Evolutionary conservation across 2,888 invertebrate species (phyloP).

Genomic region (Callimorpha dominula): DNA sequence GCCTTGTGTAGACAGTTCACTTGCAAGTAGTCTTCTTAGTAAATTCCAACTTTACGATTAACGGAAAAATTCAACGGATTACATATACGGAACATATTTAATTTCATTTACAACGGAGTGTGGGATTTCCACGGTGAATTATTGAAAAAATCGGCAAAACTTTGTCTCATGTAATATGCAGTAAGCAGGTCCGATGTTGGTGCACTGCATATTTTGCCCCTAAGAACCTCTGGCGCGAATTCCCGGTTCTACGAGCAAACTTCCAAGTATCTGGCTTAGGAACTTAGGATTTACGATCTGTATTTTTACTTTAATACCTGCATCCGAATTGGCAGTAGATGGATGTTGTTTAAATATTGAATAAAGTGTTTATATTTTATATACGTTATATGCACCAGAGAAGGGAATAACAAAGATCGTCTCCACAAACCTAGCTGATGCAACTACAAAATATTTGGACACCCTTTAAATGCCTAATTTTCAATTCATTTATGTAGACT

Average conservation of each 20-base stretch:
- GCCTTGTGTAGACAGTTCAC: not conserved
- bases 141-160: conserved; percentile 80
- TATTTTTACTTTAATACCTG: conserved; percentile 26
- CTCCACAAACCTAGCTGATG: no score
- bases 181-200: conserved; percentile 60
- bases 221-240: conserved; percentile 44
- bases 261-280: conserved; percentile 56
- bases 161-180: conserved; percentile 84
- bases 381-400: no score
- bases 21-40: not conserved
- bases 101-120: conserved; percentile 49
- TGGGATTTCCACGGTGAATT: conserved; percentile 75
- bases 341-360: not conserved
- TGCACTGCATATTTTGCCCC: conserved; percentile 73
- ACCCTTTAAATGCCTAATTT: no score
- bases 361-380: no score
- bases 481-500: no score
- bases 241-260: conserved; percentile 64
- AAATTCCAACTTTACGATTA: not conserved
- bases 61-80: conserved; percentile 16
- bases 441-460: no score
- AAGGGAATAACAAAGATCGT: no score
- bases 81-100: conserved; percentile 43
- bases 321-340: not conserved
- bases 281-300: conserved; percentile 38